Evolutionary conservation across 2,113 vertebrate genomes (phyloP).

Genomic region (Calyptommatus sinebrachiatus): DNA sequence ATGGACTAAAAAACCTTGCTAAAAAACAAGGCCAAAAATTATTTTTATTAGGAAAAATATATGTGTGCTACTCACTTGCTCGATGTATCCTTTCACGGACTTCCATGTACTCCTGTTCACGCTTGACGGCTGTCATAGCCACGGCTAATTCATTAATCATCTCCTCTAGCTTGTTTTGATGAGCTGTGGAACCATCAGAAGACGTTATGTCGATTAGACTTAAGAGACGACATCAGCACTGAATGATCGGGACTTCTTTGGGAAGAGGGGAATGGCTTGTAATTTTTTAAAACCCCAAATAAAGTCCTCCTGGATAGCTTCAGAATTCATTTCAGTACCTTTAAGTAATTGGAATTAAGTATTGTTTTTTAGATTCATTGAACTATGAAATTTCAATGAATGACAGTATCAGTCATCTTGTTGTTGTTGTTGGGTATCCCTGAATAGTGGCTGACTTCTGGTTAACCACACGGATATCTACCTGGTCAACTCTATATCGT

Average conservation of each 20-base stretch:
- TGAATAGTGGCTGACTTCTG: no score
- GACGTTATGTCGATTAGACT: no score
- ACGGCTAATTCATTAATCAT: slow-evolving; percentile 98
- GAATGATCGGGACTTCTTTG: neutral
- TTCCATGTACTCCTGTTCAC: slow-evolving; percentile 99
- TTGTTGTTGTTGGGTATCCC: neutral
- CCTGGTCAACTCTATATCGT: no score
- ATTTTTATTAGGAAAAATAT: neutral
- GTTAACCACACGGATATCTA: no score
- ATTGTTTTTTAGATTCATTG: neutral
- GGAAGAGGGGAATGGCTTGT: neutral
- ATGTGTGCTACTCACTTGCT: slow-evolving; percentile 81
- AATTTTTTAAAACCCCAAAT: neutral
- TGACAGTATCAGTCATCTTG: neutral
- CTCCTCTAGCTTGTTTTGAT: slow-evolving; percentile 99
- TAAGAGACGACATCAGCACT: no score
- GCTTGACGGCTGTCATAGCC: slow-evolving; percentile 97
- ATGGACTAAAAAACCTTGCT: no score
- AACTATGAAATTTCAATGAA: neutral
- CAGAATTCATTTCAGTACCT: no score
- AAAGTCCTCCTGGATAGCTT: neutral
- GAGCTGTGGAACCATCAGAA: slow-evolving; percentile 71
- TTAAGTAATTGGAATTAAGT: neutral
- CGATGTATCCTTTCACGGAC: slow-evolving; percentile 98
- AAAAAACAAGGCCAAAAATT: no score